Conservation (phyloP, 2,113 vertebrate species). For the Tenebrosternarchus preto region DNA sequence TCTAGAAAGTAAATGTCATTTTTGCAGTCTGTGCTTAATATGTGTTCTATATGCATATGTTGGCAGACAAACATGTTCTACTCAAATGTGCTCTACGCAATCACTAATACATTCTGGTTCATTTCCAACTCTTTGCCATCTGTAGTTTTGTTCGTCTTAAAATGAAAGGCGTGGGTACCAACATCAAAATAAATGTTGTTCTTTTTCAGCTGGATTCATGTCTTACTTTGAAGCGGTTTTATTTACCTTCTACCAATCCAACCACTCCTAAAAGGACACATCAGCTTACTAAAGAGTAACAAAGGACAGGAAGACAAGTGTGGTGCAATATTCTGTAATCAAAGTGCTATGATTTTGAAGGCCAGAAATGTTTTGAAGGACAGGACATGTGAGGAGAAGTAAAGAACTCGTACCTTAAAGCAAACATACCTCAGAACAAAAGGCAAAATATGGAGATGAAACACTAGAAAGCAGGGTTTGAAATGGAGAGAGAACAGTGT, state of each 20-base stretch:
- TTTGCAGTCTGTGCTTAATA: slow-evolving; percentile 9
- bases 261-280: neutral
- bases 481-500: neutral
- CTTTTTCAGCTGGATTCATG: neutral
- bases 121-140: neutral
- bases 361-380: slow-evolving; percentile 15
- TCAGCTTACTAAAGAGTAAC: too few species aligned
- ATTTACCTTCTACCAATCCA: neutral
- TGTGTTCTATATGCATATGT: neutral
- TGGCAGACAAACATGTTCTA: too few species aligned
- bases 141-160: neutral
- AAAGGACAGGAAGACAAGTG: neutral
- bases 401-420: slow-evolving; percentile 17
- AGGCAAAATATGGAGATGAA: too few species aligned
- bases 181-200: neutral
- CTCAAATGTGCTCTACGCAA: neutral
- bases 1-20: slow-evolving; percentile 18
- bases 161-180: neutral
- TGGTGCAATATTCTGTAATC: neutral
- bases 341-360: too few species aligned
- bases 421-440: neutral
- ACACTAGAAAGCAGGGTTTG: neutral
- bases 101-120: neutral
- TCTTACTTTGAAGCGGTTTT: neutral
- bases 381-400: neutral